These are phyloP conservation scores for Lasaia peninsularis DNA, from an alignment of 1,140 invertebrate genomes.

Conservation along the genomic window DNA sequence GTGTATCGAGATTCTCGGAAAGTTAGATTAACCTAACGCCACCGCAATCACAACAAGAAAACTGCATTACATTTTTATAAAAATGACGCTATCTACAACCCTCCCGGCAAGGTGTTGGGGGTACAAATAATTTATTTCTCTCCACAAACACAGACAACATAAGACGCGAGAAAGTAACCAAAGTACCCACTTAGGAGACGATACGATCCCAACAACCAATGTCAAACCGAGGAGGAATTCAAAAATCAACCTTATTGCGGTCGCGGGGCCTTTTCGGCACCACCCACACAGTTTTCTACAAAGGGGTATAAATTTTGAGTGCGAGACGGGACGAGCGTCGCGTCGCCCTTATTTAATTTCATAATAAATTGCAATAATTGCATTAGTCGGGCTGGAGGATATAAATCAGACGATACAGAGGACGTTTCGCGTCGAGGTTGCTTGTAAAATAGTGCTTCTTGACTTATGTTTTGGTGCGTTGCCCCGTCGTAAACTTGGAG, in stretches of 20 bases:
- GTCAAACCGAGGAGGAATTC: slow-evolving; percentile 27
- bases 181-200: slow-evolving; percentile 66
- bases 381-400: slow-evolving; percentile 54
- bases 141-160: slow-evolving; percentile 62
- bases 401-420: slow-evolving; percentile 60
- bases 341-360: slow-evolving; percentile 73
- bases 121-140: slow-evolving; percentile 70
- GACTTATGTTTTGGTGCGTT: slow-evolving; percentile 40
- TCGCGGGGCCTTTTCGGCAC: slow-evolving; percentile 40
- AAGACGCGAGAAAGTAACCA: slow-evolving; percentile 72
- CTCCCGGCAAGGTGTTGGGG: slow-evolving; percentile 62
- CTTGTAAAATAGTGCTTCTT: slow-evolving; percentile 11
- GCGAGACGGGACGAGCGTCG: slow-evolving; percentile 39
- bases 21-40: slow-evolving; percentile 27
- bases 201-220: slow-evolving; percentile 14
- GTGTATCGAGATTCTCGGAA: neutral
- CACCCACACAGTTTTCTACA: slow-evolving; percentile 49
- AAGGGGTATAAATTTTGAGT: slow-evolving; percentile 66
- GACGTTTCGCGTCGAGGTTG: slow-evolving; percentile 34
- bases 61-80: slow-evolving; percentile 73
- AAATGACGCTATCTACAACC: slow-evolving; percentile 65
- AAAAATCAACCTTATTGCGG: slow-evolving; percentile 50
- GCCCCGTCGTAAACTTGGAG: slow-evolving; percentile 33
- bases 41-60: slow-evolving; percentile 61
- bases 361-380: slow-evolving; percentile 76